Evolutionary conservation across 2,797 vertebrate species (phyloP).

Genomic region (Gorsachius magnificus): DNA sequence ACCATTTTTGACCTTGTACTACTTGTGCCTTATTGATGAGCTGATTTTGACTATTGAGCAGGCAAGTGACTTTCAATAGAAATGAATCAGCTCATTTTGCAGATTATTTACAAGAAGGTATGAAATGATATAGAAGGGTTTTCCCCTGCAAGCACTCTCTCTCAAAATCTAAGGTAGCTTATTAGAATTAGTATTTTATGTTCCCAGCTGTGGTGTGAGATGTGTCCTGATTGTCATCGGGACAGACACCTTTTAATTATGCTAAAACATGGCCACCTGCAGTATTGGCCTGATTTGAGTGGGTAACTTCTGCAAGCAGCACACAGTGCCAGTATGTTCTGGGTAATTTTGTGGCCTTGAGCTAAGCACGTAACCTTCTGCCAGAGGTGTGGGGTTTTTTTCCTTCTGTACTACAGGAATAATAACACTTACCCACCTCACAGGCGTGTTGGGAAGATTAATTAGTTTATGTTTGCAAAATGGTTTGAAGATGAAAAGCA

Average conservation of each 20-base stretch:
- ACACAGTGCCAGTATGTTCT: neutral
- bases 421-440: conserved; percentile 19
- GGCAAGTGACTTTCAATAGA: conserved; percentile 13
- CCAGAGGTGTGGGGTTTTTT: neutral
- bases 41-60: conserved; percentile 25
- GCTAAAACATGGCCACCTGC: neutral
- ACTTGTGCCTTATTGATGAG: neutral
- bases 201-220: neutral
- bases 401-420: neutral
- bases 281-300: neutral
- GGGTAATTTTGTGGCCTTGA: conserved; percentile 49
- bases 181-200: conserved; percentile 6
- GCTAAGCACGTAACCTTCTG: conserved; percentile 31
- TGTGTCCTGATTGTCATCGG: neutral
- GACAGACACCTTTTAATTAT: conserved; percentile 37
- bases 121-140: neutral
- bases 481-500: conserved; percentile 58
- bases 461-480: conserved; percentile 61
- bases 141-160: neutral
- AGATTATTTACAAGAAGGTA: conserved; percentile 39
- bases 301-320: neutral
- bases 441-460: conserved; percentile 45
- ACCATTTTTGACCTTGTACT: neutral
- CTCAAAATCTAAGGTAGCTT: conserved; percentile 1
- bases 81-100: neutral